A percentile compares a stretch with the other conserved stretches of the same genome.
Evolutionary conservation across 2,797 vertebrate species (phyloP).

Genomic region (Anguilla marmorata): DNA sequence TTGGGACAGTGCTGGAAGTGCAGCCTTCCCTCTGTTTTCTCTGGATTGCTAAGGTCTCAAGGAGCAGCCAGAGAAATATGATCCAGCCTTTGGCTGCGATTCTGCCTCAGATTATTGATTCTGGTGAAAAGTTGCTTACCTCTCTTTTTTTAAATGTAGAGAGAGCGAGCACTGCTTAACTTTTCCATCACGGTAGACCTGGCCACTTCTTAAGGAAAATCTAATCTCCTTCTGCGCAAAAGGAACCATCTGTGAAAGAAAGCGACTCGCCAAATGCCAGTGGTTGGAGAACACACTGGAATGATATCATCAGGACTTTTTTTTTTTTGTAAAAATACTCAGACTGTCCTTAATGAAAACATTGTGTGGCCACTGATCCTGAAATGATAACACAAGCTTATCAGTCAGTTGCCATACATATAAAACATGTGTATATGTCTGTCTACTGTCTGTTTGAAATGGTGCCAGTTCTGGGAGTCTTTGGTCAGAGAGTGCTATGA

Average conservation of each 20-base stretch:
- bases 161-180: constrained; percentile 30
- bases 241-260: constrained; percentile 47
- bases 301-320: neutral
- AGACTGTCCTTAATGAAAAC: neutral
- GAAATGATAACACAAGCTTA: neutral
- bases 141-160: constrained; percentile 21
- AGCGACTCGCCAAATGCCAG: neutral
- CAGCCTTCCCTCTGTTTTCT: neutral
- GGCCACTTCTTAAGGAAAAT: constrained; percentile 60
- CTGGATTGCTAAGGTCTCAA: neutral
- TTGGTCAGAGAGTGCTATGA: neutral
- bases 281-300: constrained; percentile 27
- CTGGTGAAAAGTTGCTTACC: constrained; percentile 37
- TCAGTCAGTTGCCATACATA: neutral
- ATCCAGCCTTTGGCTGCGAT: constrained; percentile 31
- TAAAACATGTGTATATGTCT: too few species aligned
- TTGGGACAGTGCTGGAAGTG: neutral
- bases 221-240: constrained; percentile 48
- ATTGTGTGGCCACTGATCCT: constrained; percentile 4
- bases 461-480: neutral
- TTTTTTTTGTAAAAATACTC: neutral
- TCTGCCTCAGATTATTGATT: constrained; percentile 41
- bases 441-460: neutral
- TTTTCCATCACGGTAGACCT: constrained; percentile 55
- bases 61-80: constrained; percentile 26